phyloP scores from a whole-genome alignment of 2,113 vertebrate species.

The Crotalus tigris region DNA sequence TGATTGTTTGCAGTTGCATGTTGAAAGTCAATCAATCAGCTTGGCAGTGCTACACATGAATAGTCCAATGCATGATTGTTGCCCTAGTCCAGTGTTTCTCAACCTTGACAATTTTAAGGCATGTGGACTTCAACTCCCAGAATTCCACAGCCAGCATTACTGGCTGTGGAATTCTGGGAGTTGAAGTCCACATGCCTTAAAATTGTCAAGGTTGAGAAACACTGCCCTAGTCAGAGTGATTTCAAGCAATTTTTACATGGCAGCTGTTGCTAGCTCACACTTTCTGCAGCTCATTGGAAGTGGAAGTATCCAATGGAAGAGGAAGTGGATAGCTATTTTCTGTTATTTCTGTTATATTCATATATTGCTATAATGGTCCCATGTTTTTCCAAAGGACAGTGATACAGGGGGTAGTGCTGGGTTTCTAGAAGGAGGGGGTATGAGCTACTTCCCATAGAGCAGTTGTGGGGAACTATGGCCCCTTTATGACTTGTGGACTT shows the following conservation, averaged over 20 bases:
- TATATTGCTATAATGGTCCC: background rate
- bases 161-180: too few species aligned
- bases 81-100: too few species aligned
- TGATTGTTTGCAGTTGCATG: background rate
- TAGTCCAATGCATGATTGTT: background rate
- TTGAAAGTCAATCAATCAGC: background rate
- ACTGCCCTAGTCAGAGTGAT: background rate
- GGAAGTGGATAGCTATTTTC: background rate
- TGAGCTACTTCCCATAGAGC: background rate
- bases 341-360: background rate
- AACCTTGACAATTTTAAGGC: too few species aligned
- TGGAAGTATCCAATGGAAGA: background rate
- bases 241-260: background rate
- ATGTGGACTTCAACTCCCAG: too few species aligned
- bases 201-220: too few species aligned
- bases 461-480: background rate
- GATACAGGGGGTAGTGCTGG: background rate
- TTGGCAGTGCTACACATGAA: background rate
- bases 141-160: too few species aligned
- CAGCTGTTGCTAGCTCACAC: background rate
- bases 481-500: background rate
- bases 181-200: too few species aligned
- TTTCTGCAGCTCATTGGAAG: background rate
- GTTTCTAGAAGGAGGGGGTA: background rate
- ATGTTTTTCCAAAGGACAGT: background rate